Conservation (phyloP, 35 echinoderm and acorn worm species). For the Anneissia japonica region DNA sequence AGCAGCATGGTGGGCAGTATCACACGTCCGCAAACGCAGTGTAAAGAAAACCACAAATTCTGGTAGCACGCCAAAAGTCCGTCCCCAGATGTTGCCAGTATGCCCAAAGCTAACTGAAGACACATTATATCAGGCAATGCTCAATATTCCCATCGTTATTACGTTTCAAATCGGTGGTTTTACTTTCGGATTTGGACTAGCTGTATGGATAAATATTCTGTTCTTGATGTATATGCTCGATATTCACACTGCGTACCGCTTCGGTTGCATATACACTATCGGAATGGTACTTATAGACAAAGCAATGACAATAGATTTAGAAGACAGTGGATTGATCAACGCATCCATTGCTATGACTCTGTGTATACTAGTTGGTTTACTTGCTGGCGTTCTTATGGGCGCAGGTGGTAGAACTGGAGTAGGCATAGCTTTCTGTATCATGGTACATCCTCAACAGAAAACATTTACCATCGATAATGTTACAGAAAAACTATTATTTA, state of each 20-base stretch:
- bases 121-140: neutral
- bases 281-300: neutral
- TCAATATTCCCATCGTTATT: neutral
- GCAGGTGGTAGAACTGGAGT: neutral
- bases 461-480: neutral
- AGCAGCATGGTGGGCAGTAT: neutral
- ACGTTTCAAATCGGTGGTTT: neutral
- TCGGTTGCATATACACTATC: neutral
- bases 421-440: neutral
- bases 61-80: too few relatives aligned
- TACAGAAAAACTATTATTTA: neutral
- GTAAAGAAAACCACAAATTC: too few relatives aligned
- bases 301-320: neutral
- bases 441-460: neutral
- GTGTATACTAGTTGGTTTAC: neutral
- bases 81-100: too few relatives aligned
- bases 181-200: neutral
- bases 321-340: neutral
- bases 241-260: neutral
- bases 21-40: neutral
- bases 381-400: neutral
- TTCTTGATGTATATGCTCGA: neutral
- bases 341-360: neutral
- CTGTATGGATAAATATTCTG: neutral
- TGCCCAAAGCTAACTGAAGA: neutral